phyloP scores from a whole-genome alignment of 2,888 invertebrate species.

The Eumacrocentrus americanus region DNA sequence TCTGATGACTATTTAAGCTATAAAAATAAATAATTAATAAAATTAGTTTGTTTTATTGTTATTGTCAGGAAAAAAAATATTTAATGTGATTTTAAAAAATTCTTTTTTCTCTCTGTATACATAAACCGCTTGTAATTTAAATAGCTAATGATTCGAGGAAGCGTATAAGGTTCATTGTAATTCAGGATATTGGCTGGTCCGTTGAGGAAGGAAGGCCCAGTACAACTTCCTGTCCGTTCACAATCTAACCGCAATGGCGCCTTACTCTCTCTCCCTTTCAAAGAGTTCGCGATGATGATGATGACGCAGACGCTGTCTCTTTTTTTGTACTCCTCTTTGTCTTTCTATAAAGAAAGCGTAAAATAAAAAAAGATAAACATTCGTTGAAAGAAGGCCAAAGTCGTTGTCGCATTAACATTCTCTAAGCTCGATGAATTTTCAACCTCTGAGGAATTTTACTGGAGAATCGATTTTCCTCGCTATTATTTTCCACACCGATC shows the following conservation, averaged over 20 bases:
- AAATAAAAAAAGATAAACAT: not conserved
- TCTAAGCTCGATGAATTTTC: conserved; percentile 25
- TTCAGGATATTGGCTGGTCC: conserved; percentile 55
- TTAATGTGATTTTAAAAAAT: too few relatives aligned
- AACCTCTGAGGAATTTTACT: not conserved
- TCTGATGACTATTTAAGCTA: too few relatives aligned
- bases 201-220: conserved; percentile 49
- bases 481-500: conserved; percentile 55
- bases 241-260: conserved; percentile 5
- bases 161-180: conserved; percentile 48
- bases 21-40: too few relatives aligned
- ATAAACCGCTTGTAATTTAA: conserved; percentile 34
- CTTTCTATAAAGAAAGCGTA: not conserved
- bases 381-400: too few relatives aligned
- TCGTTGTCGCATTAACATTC: too few relatives aligned
- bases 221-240: conserved; percentile 47
- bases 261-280: conserved; percentile 19
- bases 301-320: conserved; percentile 33
- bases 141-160: conserved; percentile 47
- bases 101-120: too few relatives aligned
- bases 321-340: conserved; percentile 12
- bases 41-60: too few relatives aligned
- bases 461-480: conserved; percentile 47
- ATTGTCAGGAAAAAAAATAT: too few relatives aligned
- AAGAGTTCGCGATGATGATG: not conserved